phyloP scores from a whole-genome alignment of 2,113 vertebrate species.

The Rhegmatorhina hoffmannsi region DNA sequence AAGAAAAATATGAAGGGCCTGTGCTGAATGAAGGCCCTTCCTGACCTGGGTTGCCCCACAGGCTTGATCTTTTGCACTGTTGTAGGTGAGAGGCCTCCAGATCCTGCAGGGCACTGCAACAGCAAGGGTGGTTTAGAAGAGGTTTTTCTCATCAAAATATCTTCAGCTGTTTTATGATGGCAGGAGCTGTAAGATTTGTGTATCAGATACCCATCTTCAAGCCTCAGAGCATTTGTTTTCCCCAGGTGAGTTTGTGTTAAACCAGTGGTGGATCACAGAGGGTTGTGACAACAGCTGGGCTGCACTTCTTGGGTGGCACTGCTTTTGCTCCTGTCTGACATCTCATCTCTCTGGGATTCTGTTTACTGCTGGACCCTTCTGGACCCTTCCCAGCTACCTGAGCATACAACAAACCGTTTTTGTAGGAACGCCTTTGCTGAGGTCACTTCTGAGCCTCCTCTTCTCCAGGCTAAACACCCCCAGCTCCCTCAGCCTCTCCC shows the following conservation, averaged over 20 bases:
- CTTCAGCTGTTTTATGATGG: not conserved
- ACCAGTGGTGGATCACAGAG: not conserved
- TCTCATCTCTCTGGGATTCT: not conserved
- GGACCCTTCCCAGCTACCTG: not conserved
- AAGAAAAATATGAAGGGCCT: not conserved
- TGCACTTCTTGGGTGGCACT: not conserved
- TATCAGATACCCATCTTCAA: not conserved
- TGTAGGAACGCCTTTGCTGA: not conserved
- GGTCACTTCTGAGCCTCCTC: no score
- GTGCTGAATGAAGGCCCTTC: not conserved
- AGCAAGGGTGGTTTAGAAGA: not conserved
- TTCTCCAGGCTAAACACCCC: no score
- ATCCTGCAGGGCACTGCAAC: not conserved
- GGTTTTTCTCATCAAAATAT: not conserved
- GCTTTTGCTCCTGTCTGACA: not conserved
- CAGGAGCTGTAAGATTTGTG: not conserved
- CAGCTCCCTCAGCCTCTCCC: no score
- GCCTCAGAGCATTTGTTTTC: not conserved
- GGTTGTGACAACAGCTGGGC: not conserved
- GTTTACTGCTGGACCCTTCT: rapidly evolving
- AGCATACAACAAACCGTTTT: not conserved
- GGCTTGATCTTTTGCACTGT: not conserved
- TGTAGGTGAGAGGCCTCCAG: not conserved
- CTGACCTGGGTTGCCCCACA: rapidly evolving
- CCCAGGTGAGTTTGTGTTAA: not conserved